Conservation (phyloP, 1,140 invertebrate genomes). For the Melitaea cinxia region DNA sequence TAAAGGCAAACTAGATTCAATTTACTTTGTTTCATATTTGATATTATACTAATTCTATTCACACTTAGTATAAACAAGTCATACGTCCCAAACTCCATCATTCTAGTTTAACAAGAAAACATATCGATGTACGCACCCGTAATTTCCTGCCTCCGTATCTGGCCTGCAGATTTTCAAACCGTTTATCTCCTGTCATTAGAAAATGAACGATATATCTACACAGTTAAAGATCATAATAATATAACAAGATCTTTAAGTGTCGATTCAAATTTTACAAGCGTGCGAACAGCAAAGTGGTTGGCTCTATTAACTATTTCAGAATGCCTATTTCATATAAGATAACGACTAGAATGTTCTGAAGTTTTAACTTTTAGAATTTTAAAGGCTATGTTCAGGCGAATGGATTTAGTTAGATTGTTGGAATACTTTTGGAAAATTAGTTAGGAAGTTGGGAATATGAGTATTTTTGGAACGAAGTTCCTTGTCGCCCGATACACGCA, state of each 20-base stretch:
- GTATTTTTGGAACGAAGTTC: too few relatives aligned
- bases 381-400: not conserved
- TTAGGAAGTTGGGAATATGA: too few relatives aligned
- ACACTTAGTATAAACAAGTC: not conserved
- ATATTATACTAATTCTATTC: too few relatives aligned
- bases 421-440: too few relatives aligned
- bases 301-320: conserved; percentile 33
- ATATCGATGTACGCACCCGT: conserved; percentile 28
- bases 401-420: too few relatives aligned
- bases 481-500: too few relatives aligned
- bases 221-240: not conserved
- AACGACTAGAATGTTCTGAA: conserved; percentile 3
- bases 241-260: conserved; percentile 6
- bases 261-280: conserved; percentile 42
- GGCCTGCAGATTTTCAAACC: conserved; percentile 21
- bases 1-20: too few relatives aligned
- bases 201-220: not conserved
- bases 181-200: not conserved
- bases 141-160: conserved; percentile 33
- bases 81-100: not conserved
- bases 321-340: conserved; percentile 23
- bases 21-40: too few relatives aligned
- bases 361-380: not conserved
- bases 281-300: conserved; percentile 35
- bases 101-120: conserved; percentile 32